Evolutionary conservation across 1,140 invertebrate species (phyloP), one percentile per base, ranked within the genome.

Genomic region (Polypedilum vanderplanki): DNA sequence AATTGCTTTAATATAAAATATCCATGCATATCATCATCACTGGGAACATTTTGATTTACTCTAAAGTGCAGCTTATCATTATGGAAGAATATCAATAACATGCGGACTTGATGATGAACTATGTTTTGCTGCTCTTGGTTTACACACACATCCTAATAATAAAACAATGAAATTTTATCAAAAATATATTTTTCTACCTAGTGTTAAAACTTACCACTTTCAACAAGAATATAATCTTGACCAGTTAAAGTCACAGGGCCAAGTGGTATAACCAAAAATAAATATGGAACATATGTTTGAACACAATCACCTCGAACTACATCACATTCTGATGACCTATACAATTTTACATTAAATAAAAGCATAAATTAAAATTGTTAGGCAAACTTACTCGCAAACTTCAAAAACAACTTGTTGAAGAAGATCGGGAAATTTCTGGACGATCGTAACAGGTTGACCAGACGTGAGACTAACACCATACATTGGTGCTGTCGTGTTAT

Each of bases 371-470:
- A 41, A 46, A 9, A 4, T 73, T 74, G 40, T n/a, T 10, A 24
- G 12, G 33, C 41, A 41, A 76, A 87, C 87, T 87, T 77, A 88
- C 90, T 90, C 89, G 88, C 90, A 91, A 76, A 94, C 92, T 85
- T 96, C 93, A 79, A 94, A 96, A 73, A 96, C 93, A 73, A 96
- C 93, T 85, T 96, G 94, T 80, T 96, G 94, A 41, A 96, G 82
- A n/a, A 96, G 85, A 84, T 96, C 93, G 3, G 94, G 94, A 80
- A 96, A 96, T 83, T 96, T 96, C 84, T 96, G 94, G 22, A 96
- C 94, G 77, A 96, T 96, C 40, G 94, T 95, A 74, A 96, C 93
- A 1, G 93, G 93, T 81, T 95, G 92, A 10, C 94, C 94, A 20
- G 93, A 95, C 3, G 94, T 96, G 7, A 96, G 84, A 22, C 93